Conservation (phyloP, 2,888 invertebrate genomes). For the Himalopsyche tibetana region DNA sequence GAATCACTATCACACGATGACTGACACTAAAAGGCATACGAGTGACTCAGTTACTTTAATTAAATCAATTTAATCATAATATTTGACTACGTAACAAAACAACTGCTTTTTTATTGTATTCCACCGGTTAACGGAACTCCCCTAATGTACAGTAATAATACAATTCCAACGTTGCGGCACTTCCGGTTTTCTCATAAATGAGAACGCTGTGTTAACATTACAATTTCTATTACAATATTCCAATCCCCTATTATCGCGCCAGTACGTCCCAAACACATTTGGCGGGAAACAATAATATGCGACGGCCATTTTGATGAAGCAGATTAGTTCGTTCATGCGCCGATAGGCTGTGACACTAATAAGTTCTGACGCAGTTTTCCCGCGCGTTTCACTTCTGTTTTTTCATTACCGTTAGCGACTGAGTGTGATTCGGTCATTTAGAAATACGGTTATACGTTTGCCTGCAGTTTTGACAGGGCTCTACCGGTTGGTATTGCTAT, state of each 20-base stretch:
- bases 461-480: too few species aligned
- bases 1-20: too few species aligned
- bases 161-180: background rate
- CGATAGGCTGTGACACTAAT: slow-evolving; percentile 42
- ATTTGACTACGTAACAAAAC: too few species aligned
- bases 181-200: slow-evolving; percentile 42
- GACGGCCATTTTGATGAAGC: slow-evolving; percentile 23
- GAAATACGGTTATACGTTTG: too few species aligned
- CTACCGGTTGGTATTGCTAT: too few species aligned
- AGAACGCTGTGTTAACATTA: slow-evolving; percentile 31
- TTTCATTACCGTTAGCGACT: background rate
- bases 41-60: too few species aligned
- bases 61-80: too few species aligned
- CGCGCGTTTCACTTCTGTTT: background rate
- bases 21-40: too few species aligned
- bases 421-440: background rate
- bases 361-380: slow-evolving; percentile 14
- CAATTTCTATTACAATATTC: slow-evolving; percentile 36
- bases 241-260: slow-evolving; percentile 18
- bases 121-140: background rate
- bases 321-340: slow-evolving; percentile 23
- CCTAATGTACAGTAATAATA: slow-evolving; percentile 22
- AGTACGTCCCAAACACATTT: slow-evolving; percentile 17
- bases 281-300: slow-evolving; percentile 30
- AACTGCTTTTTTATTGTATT: background rate